Conservation (phyloP, 2,888 invertebrate species). For the Tetropium fuscum region DNA sequence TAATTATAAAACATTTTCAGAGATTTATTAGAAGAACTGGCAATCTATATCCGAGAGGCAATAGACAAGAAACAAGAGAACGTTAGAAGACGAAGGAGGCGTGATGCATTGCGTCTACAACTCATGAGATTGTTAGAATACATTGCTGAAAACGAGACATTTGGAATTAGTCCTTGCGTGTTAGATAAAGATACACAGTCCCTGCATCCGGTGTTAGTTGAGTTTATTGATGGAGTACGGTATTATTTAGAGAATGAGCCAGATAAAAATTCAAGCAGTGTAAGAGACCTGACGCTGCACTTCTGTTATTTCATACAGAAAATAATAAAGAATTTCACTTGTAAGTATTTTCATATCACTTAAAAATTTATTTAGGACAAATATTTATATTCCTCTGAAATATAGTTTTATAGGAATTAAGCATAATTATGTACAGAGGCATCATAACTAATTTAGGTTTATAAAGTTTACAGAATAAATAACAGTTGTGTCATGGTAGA, state of each 20-base stretch:
- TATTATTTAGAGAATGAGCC: slow-evolving; percentile 92
- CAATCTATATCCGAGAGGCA: slow-evolving; percentile 92
- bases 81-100: slow-evolving; percentile 87
- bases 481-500: no score
- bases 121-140: slow-evolving; percentile 92
- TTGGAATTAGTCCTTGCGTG: slow-evolving; percentile 86
- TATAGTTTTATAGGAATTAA: no score
- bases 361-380: no score
- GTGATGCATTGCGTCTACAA: slow-evolving; percentile 93
- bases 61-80: slow-evolving; percentile 98
- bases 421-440: no score
- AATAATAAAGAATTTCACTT: slow-evolving; percentile 92
- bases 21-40: slow-evolving; percentile 96
- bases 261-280: slow-evolving; percentile 90
- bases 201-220: slow-evolving; percentile 83
- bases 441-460: no score
- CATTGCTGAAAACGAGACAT: slow-evolving; percentile 92
- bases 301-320: slow-evolving; percentile 95
- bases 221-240: slow-evolving; percentile 95
- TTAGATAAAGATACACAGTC: slow-evolving; percentile 86
- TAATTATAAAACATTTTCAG: slow-evolving; percentile 67
- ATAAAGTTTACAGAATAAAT: no score
- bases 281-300: slow-evolving; percentile 91
- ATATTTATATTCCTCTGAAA: no score
- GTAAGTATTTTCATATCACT: slow-evolving; percentile 70